phyloP scores from a whole-genome alignment of 2,113 vertebrate species.

The Gavia stellata region DNA sequence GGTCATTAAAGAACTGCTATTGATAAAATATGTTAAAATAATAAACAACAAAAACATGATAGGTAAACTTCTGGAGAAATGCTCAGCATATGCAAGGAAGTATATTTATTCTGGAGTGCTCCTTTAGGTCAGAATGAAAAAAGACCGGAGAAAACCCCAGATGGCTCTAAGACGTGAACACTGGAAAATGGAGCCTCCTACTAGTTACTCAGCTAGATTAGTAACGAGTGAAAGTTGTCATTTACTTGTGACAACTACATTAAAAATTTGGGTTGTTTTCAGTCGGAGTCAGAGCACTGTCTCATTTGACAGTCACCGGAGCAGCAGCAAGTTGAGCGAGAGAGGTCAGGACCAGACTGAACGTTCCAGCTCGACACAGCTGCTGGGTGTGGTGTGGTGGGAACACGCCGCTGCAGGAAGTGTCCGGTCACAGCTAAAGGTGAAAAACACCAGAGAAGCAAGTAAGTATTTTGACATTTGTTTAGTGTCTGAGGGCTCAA shows the following conservation, averaged over 20 bases:
- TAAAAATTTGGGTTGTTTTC: neutral
- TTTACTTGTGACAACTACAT: neutral
- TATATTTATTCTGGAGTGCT: neutral
- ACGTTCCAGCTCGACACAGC: rapidly evolving
- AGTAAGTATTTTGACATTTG: rapidly evolving
- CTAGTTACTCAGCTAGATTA: neutral
- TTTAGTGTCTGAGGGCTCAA: neutral
- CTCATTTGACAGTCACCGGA: rapidly evolving
- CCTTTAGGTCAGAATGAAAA: neutral
- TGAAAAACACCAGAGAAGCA: neutral
- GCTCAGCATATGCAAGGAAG: neutral
- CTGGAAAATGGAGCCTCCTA: neutral
- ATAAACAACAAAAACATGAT: neutral
- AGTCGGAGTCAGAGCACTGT: neutral
- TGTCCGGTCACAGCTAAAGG: rapidly evolving
- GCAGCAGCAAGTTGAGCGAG: rapidly evolving
- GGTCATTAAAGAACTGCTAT: neutral
- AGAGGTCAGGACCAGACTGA: neutral
- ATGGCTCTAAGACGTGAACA: neutral
- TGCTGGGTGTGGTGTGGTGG: rapidly evolving
- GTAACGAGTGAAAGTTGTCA: neutral
- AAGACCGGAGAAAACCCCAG: neutral
- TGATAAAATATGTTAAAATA: neutral
- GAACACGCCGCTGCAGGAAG: neutral
- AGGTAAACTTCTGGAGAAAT: neutral